A percentile compares a stretch with the other conserved stretches of the same genome.
These are phyloP conservation scores for Aphaenogaster ashmeadi DNA, from an alignment of 1,140 invertebrate species.

Conservation along the genomic window DNA sequence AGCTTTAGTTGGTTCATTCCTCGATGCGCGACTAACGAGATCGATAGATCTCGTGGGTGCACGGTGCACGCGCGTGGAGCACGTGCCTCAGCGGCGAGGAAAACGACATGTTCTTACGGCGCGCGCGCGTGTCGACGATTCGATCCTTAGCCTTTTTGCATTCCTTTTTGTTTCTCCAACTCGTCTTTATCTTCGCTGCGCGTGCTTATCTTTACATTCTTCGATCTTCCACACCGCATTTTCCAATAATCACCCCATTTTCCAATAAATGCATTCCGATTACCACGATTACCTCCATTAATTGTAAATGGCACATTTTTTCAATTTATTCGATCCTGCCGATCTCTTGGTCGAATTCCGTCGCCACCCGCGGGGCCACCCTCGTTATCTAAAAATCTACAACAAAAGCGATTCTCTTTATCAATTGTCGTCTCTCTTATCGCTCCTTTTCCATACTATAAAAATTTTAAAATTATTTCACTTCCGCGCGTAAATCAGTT, in stretches of 20 bases:
- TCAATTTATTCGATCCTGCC: not conserved
- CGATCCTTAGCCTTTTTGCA: not conserved
- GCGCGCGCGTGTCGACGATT: not conserved
- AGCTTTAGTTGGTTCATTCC: not conserved
- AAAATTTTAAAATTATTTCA: not conserved
- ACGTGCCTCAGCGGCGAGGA: slow-evolving; percentile 3
- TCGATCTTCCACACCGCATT: not conserved
- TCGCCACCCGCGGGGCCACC: not conserved
- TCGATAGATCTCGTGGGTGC: slow-evolving; percentile 34
- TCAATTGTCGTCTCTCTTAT: not conserved
- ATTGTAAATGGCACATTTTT: not conserved
- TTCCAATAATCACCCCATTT: not conserved
- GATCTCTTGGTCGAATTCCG: too few relatives aligned
- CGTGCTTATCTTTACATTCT: not conserved
- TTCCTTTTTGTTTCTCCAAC: not conserved
- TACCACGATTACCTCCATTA: not conserved
- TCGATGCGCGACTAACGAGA: slow-evolving; percentile 9
- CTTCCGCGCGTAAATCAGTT: not conserved
- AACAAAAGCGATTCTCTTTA: not conserved
- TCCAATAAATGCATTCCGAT: not conserved
- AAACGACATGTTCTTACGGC: slow-evolving; percentile 4
- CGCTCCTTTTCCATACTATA: not conserved
- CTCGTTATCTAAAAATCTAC: slow-evolving; percentile 1
- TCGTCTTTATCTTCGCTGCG: not conserved
- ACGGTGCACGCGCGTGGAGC: slow-evolving; percentile 31